A percentile compares a stretch with the other conserved stretches of the same genome.
Evolutionary conservation across 2,113 vertebrate genomes (phyloP).

Genomic region (Synodontis membranacea): DNA sequence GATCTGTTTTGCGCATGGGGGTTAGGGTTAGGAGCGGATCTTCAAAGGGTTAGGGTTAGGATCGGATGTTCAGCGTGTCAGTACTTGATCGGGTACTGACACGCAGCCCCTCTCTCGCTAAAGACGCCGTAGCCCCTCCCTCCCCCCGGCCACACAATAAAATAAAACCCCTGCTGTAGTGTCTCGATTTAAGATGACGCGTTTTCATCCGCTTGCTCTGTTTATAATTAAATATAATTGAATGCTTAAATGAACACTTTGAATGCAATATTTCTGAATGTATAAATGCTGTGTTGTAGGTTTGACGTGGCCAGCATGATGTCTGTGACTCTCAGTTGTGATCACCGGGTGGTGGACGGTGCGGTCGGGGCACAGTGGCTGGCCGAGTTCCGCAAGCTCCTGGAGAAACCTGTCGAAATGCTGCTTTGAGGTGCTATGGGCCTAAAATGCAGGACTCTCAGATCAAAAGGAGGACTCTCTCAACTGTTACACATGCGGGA

Average conservation of each 20-base stretch:
- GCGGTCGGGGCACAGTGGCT: constrained; percentile 55
- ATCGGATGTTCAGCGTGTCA: no score
- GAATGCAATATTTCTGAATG: neutral
- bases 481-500: constrained; percentile 25
- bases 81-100: no score
- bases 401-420: constrained; percentile 54
- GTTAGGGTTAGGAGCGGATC: no score
- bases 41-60: no score
- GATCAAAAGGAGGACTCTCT: constrained; percentile 31
- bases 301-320: constrained; percentile 92
- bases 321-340: constrained; percentile 85
- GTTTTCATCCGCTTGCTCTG: neutral
- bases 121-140: no score
- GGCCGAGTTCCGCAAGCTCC: constrained; percentile 54
- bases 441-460: constrained; percentile 33
- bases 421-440: constrained; percentile 39
- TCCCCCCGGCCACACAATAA: no score
- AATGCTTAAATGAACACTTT: neutral
- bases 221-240: neutral
- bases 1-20: no score
- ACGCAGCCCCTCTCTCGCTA: no score
- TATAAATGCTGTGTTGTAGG: constrained; percentile 64
- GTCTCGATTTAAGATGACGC: neutral
- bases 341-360: constrained; percentile 56
- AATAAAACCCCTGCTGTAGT: no score